A percentile compares a stretch with the other conserved stretches of the same genome.
phyloP scores from a whole-genome alignment of 1,140 invertebrate genomes.

The Manduca sexta region DNA sequence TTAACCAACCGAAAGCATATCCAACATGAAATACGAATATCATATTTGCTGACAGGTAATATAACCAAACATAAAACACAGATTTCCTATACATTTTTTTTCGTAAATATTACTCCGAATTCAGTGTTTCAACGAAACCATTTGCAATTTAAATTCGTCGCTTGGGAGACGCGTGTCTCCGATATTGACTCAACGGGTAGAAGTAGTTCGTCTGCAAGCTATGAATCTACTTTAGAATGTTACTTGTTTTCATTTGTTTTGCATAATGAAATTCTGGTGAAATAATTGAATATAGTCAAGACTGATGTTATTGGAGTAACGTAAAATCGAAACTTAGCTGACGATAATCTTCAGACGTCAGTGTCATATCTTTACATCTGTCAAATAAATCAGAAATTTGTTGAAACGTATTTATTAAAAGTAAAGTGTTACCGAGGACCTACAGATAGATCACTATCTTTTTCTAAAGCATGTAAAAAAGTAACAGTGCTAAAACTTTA shows the following conservation, averaged over 20 bases:
- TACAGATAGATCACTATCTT: no score
- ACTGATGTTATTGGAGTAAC: no score
- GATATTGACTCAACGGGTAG: constrained; percentile 27
- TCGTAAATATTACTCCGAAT: constrained; percentile 16
- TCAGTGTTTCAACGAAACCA: constrained; percentile 28
- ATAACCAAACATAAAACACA: neutral
- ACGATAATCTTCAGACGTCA: no score
- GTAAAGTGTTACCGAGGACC: no score
- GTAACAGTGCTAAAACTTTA: no score
- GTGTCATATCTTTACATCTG: no score
- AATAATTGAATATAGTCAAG: no score
- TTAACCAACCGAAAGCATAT: neutral
- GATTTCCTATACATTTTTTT: constrained; percentile 8
- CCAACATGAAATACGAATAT: neutral
- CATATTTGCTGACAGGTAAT: neutral
- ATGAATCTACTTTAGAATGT: constrained; percentile 10
- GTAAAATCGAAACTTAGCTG: no score
- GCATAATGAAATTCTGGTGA: constrained; percentile 1
- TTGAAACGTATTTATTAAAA: no score
- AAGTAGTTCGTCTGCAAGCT: constrained; percentile 10
- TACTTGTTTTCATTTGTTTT: constrained; percentile 4
- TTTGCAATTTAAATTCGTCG: constrained; percentile 39
- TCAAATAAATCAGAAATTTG: no score
- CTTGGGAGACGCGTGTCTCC: constrained; percentile 27
- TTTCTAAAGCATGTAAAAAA: no score